phyloP scores from a whole-genome alignment of 2,888 invertebrate genomes.

The Ischnura elegans region DNA sequence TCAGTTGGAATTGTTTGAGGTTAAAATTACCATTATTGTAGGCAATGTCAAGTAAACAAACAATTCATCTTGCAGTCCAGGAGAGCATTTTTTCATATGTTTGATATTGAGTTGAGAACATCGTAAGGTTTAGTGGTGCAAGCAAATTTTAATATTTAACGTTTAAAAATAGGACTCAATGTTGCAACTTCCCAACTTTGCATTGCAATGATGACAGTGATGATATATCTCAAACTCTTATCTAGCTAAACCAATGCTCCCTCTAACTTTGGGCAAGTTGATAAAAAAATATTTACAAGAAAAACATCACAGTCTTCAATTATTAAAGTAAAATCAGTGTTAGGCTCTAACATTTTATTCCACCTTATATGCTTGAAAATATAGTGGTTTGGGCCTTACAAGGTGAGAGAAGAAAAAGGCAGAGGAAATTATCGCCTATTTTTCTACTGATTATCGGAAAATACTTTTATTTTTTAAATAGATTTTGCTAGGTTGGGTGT shows the following conservation, averaged over 20 bases:
- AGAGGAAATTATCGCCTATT: conserved; percentile 41
- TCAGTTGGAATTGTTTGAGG: conserved; percentile 29
- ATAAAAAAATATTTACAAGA: conserved; percentile 66
- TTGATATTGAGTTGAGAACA: conserved; percentile 7
- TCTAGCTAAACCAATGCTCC: neutral
- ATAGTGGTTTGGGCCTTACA: conserved; percentile 51
- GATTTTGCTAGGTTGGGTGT: conserved; percentile 20
- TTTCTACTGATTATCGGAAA: conserved; percentile 52
- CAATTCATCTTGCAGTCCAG: neutral
- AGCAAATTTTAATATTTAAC: conserved; percentile 43
- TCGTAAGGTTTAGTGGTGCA: conserved; percentile 1
- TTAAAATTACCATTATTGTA: neutral
- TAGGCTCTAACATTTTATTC: conserved; percentile 63
- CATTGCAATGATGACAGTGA: neutral
- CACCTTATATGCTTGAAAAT: conserved; percentile 57
- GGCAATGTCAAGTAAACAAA: neutral
- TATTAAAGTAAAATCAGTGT: conserved; percentile 60
- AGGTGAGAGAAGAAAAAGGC: conserved; percentile 48
- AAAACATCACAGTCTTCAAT: conserved; percentile 66
- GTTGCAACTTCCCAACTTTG: neutral
- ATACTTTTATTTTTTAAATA: conserved; percentile 42
- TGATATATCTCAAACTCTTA: neutral
- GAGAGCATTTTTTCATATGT: neutral
- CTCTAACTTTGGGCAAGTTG: conserved; percentile 43
- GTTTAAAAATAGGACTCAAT: conserved; percentile 29